A percentile compares a stretch with the other conserved stretches of the same genome.
Conservation (phyloP, 1,140 invertebrate species). For the Tetranychus cinnabarinus region DNA sequence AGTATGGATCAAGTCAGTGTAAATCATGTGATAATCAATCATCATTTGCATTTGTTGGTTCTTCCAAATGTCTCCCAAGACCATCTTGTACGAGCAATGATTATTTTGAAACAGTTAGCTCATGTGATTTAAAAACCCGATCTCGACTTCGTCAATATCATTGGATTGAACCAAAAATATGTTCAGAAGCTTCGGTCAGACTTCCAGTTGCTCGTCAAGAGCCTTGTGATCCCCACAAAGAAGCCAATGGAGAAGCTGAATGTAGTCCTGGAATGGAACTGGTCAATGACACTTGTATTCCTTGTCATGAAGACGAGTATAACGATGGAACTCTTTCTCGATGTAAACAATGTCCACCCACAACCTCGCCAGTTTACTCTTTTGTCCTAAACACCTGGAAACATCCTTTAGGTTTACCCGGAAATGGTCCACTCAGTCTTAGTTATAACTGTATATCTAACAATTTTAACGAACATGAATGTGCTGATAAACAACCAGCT, state of each 20-base stretch:
- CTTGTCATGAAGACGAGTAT: conserved; percentile 21
- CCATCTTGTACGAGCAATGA: conserved; percentile 29
- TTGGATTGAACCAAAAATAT: conserved; percentile 32
- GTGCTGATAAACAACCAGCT: not conserved
- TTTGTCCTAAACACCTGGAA: conserved; percentile 29
- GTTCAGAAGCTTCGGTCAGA: conserved; percentile 18
- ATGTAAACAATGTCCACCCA: conserved; percentile 27
- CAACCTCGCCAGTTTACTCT: conserved; percentile 29
- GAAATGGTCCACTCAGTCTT: not conserved
- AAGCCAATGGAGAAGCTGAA: not conserved
- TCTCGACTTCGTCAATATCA: conserved; percentile 25
- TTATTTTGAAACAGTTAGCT: conserved; percentile 28
- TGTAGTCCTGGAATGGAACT: conserved; percentile 33
- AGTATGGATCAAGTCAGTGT: conserved; percentile 24
- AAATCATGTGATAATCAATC: conserved; percentile 21
- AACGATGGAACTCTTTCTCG: conserved; percentile 20
- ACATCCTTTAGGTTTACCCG: conserved; percentile 4
- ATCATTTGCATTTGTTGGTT: conserved; percentile 23
- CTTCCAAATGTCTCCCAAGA: conserved; percentile 22
- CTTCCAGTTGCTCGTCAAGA: not conserved
- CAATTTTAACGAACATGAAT: not conserved
- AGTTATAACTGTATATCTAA: not conserved
- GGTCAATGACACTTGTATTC: conserved; percentile 20
- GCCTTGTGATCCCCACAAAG: not conserved
- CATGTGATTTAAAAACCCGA: conserved; percentile 24